Percentiles rank a stretch among this genome's conserved stretches.
Conservation (phyloP, 2,888 invertebrate species). For the Nomada fabriciana region DNA sequence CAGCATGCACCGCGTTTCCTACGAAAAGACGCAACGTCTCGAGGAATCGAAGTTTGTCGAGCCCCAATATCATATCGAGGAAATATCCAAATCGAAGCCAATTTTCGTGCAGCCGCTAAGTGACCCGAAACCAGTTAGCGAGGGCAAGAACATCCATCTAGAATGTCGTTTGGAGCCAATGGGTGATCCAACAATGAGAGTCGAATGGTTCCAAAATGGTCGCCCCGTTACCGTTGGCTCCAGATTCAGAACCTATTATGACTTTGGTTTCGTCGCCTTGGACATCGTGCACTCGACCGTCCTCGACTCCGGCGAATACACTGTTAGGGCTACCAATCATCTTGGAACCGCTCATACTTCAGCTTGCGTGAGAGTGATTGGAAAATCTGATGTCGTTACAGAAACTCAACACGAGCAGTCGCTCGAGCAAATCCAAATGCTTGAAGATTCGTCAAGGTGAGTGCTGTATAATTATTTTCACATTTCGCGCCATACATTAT, state of each 20-base stretch:
- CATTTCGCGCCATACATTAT: too few species aligned
- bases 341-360: constrained; percentile 96
- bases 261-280: constrained; percentile 98
- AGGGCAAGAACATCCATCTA: constrained; percentile 95
- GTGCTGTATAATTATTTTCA: constrained; percentile 4
- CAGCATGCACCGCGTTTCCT: constrained; percentile 94
- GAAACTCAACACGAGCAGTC: constrained; percentile 97
- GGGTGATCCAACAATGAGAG: constrained; percentile 98
- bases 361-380: constrained; percentile 94
- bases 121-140: constrained; percentile 93
- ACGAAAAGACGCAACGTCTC: constrained; percentile 94
- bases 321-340: constrained; percentile 96
- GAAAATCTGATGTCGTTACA: constrained; percentile 92
- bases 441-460: constrained; percentile 91
- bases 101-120: constrained; percentile 95
- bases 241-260: constrained; percentile 97
- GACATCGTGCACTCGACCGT: constrained; percentile 97
- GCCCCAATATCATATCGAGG: constrained; percentile 95
- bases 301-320: constrained; percentile 98
- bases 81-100: constrained; percentile 97
- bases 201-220: constrained; percentile 98
- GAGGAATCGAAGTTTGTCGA: constrained; percentile 94
- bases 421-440: constrained; percentile 94
- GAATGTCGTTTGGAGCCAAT: constrained; percentile 97
- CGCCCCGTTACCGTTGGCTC: constrained; percentile 94